Base-by-base conservation (phyloP, 2,113 vertebrate species). In the Corydoras maculifer region DNA sequence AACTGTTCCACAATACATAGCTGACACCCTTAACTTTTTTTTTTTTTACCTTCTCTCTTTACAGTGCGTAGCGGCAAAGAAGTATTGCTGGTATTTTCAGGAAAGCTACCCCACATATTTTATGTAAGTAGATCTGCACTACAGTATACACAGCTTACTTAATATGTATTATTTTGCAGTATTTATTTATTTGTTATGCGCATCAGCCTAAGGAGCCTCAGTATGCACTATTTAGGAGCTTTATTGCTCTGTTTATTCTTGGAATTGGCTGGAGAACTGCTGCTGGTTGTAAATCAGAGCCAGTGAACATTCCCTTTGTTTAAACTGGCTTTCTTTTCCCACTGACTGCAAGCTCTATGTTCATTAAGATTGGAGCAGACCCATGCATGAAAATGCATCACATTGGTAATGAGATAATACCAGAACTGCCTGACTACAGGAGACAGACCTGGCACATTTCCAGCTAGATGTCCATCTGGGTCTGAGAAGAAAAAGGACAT, bases 11-110 rank as follows among this genome's bases (percentile, higher is more conserved):
- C 35, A 43, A 43, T 43, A 4, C 35, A 43, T 43, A 8, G 51
- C 9, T n/a, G n/a, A n/a, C n/a, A n/a, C n/a, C 35, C 12, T 69
- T 3, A n/a, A 30, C 43, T 35, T 64, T 30, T 57, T n/a, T n/a
- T n/a, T n/a, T n/a, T 10, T 58, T 79, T 43, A 43, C 35, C 51
- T 18, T 85, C 35, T 81, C 73, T 77, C 31, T 82, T 91, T 89
- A 29, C 87, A 98, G 96, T 91, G 85, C 79, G 87, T 89, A 32
- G 94, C 96, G 65, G 95, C 94, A 81, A 99, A 97, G 86, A 99
- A 98, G 71, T 95, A 96, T 80, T 99, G 96, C 92, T 98, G 96
- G 96, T 99, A 98, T 84, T 97, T 98, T 77, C 94, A 98, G 84
- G 95, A 94, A 65, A 89, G 96, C 74, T 96, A 95, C 83, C 96